Evolutionary conservation across 1,140 invertebrate genomes (phyloP).

Genomic region (Parapsyche elsis): DNA sequence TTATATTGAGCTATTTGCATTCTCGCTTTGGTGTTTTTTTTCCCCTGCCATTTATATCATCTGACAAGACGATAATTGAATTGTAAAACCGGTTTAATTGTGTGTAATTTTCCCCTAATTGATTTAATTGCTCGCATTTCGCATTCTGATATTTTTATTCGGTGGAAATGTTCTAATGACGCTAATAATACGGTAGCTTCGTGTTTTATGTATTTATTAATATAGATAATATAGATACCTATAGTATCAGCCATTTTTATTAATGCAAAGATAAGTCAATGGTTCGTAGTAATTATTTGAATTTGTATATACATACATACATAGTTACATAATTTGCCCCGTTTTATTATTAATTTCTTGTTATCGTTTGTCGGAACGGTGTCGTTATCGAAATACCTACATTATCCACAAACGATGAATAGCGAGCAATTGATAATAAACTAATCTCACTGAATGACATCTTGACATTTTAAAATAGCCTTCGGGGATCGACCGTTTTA

Average conservation of each 20-base stretch:
- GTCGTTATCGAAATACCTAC: too few relatives aligned
- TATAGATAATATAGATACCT: too few relatives aligned
- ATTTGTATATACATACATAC: too few relatives aligned
- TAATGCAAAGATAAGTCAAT: not conserved
- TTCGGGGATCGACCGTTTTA: not conserved
- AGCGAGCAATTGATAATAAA: too few relatives aligned
- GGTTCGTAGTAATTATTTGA: too few relatives aligned
- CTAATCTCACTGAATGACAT: too few relatives aligned
- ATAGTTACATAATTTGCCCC: too few relatives aligned
- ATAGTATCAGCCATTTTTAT: not conserved
- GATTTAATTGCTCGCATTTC: constrained; percentile 17
- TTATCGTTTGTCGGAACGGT: too few relatives aligned
- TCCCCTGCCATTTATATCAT: constrained; percentile 4
- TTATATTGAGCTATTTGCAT: constrained; percentile 12
- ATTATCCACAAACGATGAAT: too few relatives aligned
- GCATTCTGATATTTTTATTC: not conserved
- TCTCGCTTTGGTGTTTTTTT: constrained; percentile 1
- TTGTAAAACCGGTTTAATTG: constrained; percentile 20
- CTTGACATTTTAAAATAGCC: too few relatives aligned
- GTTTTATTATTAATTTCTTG: too few relatives aligned
- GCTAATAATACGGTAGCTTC: not conserved
- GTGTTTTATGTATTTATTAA: not conserved
- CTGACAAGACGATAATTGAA: constrained; percentile 13
- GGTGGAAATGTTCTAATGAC: not conserved
- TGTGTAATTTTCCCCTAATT: constrained; percentile 10